Conservation (phyloP, 2,113 vertebrate species). For the Collichthys lucidus region DNA sequence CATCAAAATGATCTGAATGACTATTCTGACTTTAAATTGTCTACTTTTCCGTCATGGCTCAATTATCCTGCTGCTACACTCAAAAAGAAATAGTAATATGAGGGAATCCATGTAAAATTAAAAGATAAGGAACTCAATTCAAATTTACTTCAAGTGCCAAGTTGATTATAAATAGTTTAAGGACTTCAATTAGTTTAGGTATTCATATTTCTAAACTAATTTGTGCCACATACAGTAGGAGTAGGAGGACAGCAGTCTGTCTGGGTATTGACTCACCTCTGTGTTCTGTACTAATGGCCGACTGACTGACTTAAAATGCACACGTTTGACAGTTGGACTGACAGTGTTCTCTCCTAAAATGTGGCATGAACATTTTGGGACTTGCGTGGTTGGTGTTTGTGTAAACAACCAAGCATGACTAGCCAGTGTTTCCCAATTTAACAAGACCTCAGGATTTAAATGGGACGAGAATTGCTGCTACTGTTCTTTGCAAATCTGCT, state of each 20-base stretch:
- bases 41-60: conserved; percentile 16
- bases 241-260: neutral
- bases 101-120: conserved; percentile 6
- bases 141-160: no score
- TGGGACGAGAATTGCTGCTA: neutral
- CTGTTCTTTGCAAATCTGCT: neutral
- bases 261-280: no score
- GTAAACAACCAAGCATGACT: neutral
- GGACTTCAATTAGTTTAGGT: neutral
- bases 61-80: conserved; percentile 30
- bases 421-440: neutral
- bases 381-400: no score
- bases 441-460: neutral
- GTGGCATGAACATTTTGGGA: neutral
- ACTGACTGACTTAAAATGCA: no score
- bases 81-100: conserved; percentile 11
- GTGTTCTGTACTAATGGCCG: neutral
- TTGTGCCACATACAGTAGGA: neutral
- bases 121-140: conserved; percentile 17
- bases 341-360: no score
- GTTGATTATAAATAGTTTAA: neutral
- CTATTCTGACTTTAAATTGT: conserved; percentile 32
- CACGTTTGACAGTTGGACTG: neutral
- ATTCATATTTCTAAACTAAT: neutral
- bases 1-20: conserved; percentile 36